These are phyloP conservation scores for Bimastos eiseni DNA, from an alignment of 2,888 invertebrate species.

Conservation along the genomic window DNA sequence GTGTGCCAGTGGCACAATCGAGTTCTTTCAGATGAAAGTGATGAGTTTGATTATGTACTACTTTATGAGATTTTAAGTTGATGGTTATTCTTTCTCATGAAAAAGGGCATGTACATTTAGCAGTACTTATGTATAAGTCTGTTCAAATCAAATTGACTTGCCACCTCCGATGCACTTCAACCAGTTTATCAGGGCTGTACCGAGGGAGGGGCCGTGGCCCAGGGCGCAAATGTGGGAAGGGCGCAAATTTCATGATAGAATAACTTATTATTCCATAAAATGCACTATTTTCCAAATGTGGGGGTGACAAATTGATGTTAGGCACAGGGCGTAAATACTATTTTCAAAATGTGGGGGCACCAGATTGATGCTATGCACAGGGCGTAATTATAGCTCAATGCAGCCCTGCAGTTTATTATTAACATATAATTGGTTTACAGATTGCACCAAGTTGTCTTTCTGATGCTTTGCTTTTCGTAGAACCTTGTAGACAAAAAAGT, in stretches of 20 bases:
- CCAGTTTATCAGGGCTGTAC: too few species aligned
- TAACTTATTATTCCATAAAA: too few species aligned
- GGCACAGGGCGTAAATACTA: too few species aligned
- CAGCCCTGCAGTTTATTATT: too few species aligned
- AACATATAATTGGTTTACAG: neutral
- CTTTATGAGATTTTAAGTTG: neutral
- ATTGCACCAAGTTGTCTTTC: neutral
- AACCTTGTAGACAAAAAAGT: neutral
- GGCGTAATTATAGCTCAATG: too few species aligned
- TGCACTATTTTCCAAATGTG: too few species aligned
- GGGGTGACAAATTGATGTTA: too few species aligned
- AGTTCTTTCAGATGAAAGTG: neutral
- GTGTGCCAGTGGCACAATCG: neutral
- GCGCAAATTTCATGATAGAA: too few species aligned
- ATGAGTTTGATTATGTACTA: neutral
- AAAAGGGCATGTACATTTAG: neutral
- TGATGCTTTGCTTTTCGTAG: neutral
- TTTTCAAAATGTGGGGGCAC: too few species aligned
- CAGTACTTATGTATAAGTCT: neutral
- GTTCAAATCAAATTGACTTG: neutral
- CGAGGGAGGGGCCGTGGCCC: too few species aligned
- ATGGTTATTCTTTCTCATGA: neutral
- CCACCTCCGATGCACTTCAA: neutral
- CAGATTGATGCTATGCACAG: too few species aligned
- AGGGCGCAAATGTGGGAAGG: too few species aligned